Evolutionary conservation across 2,113 vertebrate genomes (phyloP), one percentile per base, ranked within the genome.

Genomic region (Apaloderma vittatum): DNA sequence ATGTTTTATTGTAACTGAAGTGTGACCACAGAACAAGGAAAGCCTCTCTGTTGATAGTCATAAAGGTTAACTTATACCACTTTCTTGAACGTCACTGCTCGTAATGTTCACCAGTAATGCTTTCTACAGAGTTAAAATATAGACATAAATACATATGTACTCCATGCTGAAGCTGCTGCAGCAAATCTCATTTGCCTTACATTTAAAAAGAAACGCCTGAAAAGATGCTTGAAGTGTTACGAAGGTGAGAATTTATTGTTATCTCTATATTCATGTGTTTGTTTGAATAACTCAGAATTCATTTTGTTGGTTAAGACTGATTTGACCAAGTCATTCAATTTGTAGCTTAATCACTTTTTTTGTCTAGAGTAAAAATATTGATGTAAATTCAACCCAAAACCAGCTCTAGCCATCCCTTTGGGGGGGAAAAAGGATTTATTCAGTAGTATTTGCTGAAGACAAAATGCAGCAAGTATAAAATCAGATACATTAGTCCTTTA

Each of bases 1-100:
- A 92, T 67, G 49, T 79, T 94, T 98, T 81, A 90, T 98, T 97
- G 91, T 95, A 96, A 96, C 94, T 94, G 59, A 94, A 96, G 95
- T 95, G 89, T 97, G 94, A 79, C 95, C 82, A 67, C 48, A 88
- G 58, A 95, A 91, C 57, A 32, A 92, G 86, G 74, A 94, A 94
- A 65, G n/a, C 16, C 58, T 67, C 58, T n/a, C 36, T 32, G 61
- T 29, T 86, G 86, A 54, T 49, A 77, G 81, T 57, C n/a, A 55
- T 54, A 76, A 86, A 91, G 73, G 92, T 96, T 95, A 87, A 91
- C 88, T 62, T 80, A n/a, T 26, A 91, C 37, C 75, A 72, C 80
- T 93, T 85, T 96, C 75, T 95, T 94, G 96, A 97, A 86, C 65
- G 71, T 67, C 48, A 19, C n/a, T 62, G 22, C 40, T 88, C 32